Percentiles rank a stretch among this genome's conserved stretches.
Evolutionary conservation across 2,888 invertebrate genomes (phyloP).

Genomic region (Ornithoptera alexandrae): DNA sequence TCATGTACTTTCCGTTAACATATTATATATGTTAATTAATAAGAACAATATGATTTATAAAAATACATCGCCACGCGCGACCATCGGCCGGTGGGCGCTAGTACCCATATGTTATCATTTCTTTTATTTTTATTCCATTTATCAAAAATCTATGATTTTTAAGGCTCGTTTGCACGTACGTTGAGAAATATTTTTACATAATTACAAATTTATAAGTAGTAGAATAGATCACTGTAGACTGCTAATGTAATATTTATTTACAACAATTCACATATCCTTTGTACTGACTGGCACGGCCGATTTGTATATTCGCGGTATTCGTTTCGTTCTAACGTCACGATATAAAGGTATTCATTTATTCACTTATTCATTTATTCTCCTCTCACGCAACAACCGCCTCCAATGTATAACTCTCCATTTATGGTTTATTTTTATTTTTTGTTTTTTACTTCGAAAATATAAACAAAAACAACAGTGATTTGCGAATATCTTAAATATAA

Average conservation of each 20-base stretch:
- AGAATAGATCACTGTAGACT: slow-evolving; percentile 69
- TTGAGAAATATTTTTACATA: slow-evolving; percentile 70
- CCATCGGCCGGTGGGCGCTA: slow-evolving; percentile 69
- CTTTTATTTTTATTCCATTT: background rate
- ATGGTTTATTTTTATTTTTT: slow-evolving; percentile 41
- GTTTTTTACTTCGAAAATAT: no score
- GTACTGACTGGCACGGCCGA: slow-evolving; percentile 72
- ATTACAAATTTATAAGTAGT: slow-evolving; percentile 63
- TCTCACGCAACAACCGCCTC: slow-evolving; percentile 33
- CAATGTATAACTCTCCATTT: slow-evolving; percentile 53
- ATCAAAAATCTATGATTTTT: slow-evolving; percentile 76
- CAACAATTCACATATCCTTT: slow-evolving; percentile 63
- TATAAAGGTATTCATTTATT: slow-evolving; percentile 41
- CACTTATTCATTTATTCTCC: no score
- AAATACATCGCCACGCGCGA: slow-evolving; percentile 74
- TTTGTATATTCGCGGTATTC: slow-evolving; percentile 53
- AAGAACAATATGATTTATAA: slow-evolving; percentile 79
- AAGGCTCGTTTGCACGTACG: slow-evolving; percentile 75
- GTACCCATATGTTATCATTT: slow-evolving; percentile 65
- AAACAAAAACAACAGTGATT: slow-evolving; percentile 29
- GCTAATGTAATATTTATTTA: slow-evolving; percentile 72
- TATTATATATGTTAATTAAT: slow-evolving; percentile 79
- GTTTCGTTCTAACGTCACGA: slow-evolving; percentile 59
- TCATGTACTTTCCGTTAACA: slow-evolving; percentile 78
- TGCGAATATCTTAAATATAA: slow-evolving; percentile 47